Evolutionary conservation across 1,140 invertebrate genomes (phyloP).

Genomic region (Rhagoletis pomonella): DNA sequence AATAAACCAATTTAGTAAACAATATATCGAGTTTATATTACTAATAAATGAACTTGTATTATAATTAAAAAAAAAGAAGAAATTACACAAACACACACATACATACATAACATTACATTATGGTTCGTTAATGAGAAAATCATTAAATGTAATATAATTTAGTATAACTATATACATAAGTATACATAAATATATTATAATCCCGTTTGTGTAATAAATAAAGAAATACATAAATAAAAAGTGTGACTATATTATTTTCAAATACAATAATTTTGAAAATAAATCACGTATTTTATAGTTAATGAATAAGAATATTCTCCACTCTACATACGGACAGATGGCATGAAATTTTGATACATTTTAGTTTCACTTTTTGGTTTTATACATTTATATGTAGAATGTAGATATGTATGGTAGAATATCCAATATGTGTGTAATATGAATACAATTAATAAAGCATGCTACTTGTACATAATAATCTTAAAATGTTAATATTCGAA

Average conservation of each 20-base stretch:
- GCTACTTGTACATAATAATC: constrained; percentile 21
- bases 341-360: constrained; percentile 1
- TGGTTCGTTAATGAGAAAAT: background rate
- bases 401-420: constrained; percentile 44
- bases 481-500: background rate
- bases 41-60: constrained; percentile 23
- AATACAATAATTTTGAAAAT: constrained; percentile 34
- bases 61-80: background rate
- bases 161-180: constrained; percentile 5
- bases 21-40: constrained; percentile 27
- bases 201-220: constrained; percentile 42
- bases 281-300: constrained; percentile 31
- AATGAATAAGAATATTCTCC: background rate
- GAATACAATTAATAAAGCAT: constrained; percentile 50
- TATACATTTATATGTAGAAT: constrained; percentile 4
- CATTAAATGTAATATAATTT: constrained; percentile 37
- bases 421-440: constrained; percentile 13
- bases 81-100: constrained; percentile 3
- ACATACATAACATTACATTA: constrained; percentile 14
- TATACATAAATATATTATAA: constrained; percentile 45
- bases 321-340: background rate
- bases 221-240: background rate
- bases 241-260: constrained; percentile 36
- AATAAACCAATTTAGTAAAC: constrained; percentile 43
- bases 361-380: background rate